phyloP scores from a whole-genome alignment of 2,797 vertebrate species.

The Hoplostethus atlanticus region DNA sequence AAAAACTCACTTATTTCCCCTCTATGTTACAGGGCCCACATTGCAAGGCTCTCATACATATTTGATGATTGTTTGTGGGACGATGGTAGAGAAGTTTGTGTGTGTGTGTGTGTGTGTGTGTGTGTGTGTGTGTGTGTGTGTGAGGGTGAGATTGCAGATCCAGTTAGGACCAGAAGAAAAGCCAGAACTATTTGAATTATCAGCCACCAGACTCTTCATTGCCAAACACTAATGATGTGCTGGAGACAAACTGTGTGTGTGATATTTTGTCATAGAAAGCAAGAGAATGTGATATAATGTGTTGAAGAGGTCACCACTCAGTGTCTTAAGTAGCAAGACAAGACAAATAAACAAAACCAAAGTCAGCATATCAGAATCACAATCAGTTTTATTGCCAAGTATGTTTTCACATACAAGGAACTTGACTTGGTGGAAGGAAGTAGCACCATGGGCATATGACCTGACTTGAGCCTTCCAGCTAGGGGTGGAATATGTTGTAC shows the following conservation, averaged over 20 bases:
- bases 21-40: constrained; percentile 25
- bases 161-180: background rate
- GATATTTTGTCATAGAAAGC: background rate
- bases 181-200: background rate
- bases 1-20: background rate
- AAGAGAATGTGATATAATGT: background rate
- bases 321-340: background rate
- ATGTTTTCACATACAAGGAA: too few relatives aligned
- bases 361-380: too few relatives aligned
- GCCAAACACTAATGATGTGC: background rate
- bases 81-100: constrained; percentile 21
- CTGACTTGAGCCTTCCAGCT: too few relatives aligned
- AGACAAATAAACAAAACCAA: background rate
- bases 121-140: background rate
- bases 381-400: too few relatives aligned
- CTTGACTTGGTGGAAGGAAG: too few relatives aligned
- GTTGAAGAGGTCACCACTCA: background rate
- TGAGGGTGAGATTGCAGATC: constrained; percentile 1
- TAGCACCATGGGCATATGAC: too few relatives aligned
- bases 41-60: constrained; percentile 50
- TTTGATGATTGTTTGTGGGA: constrained; percentile 61
- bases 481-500: too few relatives aligned
- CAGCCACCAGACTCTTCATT: background rate
- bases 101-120: background rate
- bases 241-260: background rate